These are phyloP conservation scores for Apodemia mormo DNA, from an alignment of 2,888 invertebrate genomes.

Conservation along the genomic window DNA sequence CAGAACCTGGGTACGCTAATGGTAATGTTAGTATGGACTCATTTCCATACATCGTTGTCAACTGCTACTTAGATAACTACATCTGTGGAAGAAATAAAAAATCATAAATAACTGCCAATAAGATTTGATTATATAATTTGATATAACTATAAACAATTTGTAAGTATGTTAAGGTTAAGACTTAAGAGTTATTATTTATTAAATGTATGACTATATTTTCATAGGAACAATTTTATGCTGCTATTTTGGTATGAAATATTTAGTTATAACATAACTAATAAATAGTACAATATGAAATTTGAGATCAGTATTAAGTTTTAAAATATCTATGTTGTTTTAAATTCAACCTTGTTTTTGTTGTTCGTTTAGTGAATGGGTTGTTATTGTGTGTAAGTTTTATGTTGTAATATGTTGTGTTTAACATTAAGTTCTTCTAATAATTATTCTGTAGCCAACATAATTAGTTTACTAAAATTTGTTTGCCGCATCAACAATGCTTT, in stretches of 20 bases:
- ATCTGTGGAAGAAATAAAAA: too few relatives aligned
- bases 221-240: background rate
- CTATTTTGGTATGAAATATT: conserved; percentile 4
- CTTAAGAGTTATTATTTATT: background rate
- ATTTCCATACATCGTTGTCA: too few relatives aligned
- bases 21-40: too few relatives aligned
- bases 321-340: background rate
- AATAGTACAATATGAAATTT: conserved; percentile 12
- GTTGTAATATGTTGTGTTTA: background rate
- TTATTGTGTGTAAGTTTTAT: background rate
- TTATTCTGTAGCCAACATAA: too few relatives aligned
- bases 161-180: too few relatives aligned
- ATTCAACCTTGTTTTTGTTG: background rate
- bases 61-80: too few relatives aligned
- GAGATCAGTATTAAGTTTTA: conserved; percentile 10
- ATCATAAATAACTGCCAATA: too few relatives aligned
- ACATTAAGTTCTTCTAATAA: background rate
- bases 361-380: background rate
- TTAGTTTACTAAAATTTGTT: too few relatives aligned
- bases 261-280: background rate
- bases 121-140: too few relatives aligned
- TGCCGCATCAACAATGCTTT: too few relatives aligned
- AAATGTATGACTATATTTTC: background rate
- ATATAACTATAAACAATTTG: too few relatives aligned
- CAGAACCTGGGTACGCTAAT: too few relatives aligned